These are phyloP conservation scores for Channa striata DNA, from an alignment of 2,797 vertebrate species.

Conservation along the genomic window DNA sequence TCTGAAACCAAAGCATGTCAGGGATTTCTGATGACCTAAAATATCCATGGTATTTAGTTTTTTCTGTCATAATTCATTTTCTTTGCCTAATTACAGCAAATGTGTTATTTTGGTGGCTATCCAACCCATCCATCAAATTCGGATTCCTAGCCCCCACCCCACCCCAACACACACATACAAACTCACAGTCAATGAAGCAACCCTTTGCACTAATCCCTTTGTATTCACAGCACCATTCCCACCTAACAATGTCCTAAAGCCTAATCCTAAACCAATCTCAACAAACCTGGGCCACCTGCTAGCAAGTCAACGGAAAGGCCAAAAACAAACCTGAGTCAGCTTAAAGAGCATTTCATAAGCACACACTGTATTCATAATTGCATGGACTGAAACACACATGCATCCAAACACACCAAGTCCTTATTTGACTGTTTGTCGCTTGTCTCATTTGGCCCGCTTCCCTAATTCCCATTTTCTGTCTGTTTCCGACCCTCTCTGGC, in stretches of 20 bases:
- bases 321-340: conserved; percentile 24
- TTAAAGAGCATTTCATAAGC: neutral
- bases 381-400: conserved; percentile 8
- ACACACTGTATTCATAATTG: neutral
- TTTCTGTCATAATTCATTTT: neutral
- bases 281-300: conserved; percentile 83
- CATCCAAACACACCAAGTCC: neutral
- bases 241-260: conserved; percentile 81
- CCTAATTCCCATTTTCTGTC: conserved; percentile 9
- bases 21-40: neutral
- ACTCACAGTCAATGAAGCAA: conserved; percentile 77
- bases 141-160: conserved; percentile 42
- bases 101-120: conserved; percentile 56
- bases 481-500: conserved; percentile 47
- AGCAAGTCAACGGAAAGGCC: conserved; percentile 56
- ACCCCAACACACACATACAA: conserved; percentile 60
- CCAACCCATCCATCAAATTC: conserved; percentile 77
- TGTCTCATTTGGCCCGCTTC: conserved; percentile 22
- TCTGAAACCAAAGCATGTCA: neutral
- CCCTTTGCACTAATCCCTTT: conserved; percentile 85
- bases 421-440: conserved; percentile 1
- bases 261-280: conserved; percentile 79
- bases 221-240: conserved; percentile 83
- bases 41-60: accelerated
- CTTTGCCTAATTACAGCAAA: conserved; percentile 31